A percentile compares a stretch with the other conserved stretches of the same genome.
Evolutionary conservation across 2,113 vertebrate genomes (phyloP).

Genomic region (Tenebrosternarchus preto): DNA sequence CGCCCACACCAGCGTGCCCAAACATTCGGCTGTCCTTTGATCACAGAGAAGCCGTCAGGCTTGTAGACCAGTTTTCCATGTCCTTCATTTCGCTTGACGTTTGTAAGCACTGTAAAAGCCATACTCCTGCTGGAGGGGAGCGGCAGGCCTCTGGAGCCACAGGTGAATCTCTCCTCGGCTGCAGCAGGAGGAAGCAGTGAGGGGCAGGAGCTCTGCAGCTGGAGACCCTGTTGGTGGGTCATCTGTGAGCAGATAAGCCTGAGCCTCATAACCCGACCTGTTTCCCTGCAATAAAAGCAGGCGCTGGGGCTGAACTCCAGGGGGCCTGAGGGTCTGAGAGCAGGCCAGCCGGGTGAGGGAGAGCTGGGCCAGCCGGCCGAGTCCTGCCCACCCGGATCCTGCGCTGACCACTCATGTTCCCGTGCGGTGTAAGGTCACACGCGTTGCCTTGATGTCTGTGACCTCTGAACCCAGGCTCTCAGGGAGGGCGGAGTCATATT

Average conservation of each 20-base stretch:
- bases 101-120: no score
- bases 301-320: constrained; percentile 57
- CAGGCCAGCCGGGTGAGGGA: constrained; percentile 59
- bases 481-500: constrained; percentile 62
- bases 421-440: not conserved
- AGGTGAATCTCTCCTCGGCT: no score
- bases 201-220: no score
- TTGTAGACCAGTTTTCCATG: no score
- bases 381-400: constrained; percentile 15
- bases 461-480: constrained; percentile 62
- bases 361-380: constrained; percentile 57
- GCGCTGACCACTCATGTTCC: no score
- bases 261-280: constrained; percentile 67
- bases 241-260: constrained; percentile 61
- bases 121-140: no score
- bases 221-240: constrained; percentile 21
- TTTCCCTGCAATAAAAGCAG: constrained; percentile 73
- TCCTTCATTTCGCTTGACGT: no score
- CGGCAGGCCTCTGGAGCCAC: no score
- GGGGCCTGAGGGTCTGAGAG: constrained; percentile 66
- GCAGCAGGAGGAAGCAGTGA: no score
- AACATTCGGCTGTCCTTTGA: no score
- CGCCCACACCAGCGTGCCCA: no score
- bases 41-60: no score
- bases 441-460: constrained; percentile 60